Base-by-base conservation (phyloP, 2,797 vertebrate species). In the Vespertilio murinus region DNA sequence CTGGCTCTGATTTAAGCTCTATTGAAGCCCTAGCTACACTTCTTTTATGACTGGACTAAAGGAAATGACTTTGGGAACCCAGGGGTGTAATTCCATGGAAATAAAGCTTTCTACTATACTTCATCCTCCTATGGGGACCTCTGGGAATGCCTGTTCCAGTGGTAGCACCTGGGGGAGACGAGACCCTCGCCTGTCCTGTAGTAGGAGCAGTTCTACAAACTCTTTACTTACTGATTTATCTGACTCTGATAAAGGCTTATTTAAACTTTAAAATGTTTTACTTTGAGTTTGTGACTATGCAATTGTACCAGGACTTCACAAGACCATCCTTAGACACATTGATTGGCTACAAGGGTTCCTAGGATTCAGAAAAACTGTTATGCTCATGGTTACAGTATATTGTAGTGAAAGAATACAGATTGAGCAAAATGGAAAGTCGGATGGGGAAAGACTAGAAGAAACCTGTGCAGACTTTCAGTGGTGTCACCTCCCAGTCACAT, bases 211-310 rank as follows among this genome's bases (percentile, higher is more conserved):
- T 78, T 84, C 65, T 54, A 17, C 52, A 70, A 75, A 49, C 45
- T 28, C 6, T 3, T 61, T 70, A 71, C 86, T 59, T 45, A 25
- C 16, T 49, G 9, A 64, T 35, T 8, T 3, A 79, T 47, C 65
- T 52, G 11, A 77, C 16, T 18, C 12, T 3, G 30, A 75, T 35
- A 65, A 40, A 54, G 0, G 25, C 33, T 91, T 91, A 93, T 35
- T 83, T 91, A 67, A 74, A 40, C 10, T 73, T 82, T 49, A 56
- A 61, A 78, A 81, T 61, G 12, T 25, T 83, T 87, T 38, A 28
- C 52, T 74, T 75, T 59, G 52, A 59, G 38, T 61, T 59, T 30
- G 30, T 45, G 23, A 78, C 42, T 52, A 56, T 33, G 0, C 38
- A n/a, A 2, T 61, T 70, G 3, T 52, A 4, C 52, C 54, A 71